These are phyloP conservation scores for Erebia aethiops DNA, from an alignment of 2,888 invertebrate species.

Conservation along the genomic window DNA sequence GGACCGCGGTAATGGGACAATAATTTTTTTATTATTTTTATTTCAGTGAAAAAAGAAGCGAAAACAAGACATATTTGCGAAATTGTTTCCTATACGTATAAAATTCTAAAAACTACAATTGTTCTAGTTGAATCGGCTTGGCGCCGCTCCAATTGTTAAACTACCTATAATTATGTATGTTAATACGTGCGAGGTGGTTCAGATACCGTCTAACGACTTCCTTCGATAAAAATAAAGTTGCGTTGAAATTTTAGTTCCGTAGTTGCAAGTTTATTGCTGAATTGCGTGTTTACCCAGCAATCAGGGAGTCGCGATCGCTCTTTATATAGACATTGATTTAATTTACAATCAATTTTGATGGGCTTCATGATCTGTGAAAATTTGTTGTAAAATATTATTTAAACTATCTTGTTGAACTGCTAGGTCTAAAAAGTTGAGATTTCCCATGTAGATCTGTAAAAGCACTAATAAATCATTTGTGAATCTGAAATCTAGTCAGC, in stretches of 20 bases:
- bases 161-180: conserved; percentile 82
- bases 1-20: no score
- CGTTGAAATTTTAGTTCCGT: conserved; percentile 82
- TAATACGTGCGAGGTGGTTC: conserved; percentile 78
- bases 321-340: conserved; percentile 81
- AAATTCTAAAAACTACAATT: conserved; percentile 73
- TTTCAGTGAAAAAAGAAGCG: no score
- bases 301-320: conserved; percentile 69
- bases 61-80: conserved; percentile 48
- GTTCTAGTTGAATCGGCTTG: conserved; percentile 70
- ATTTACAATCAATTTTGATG: conserved; percentile 71
- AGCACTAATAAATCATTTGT: no score
- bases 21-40: no score
- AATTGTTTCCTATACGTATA: conserved; percentile 65
- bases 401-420: neutral
- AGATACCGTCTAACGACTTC: conserved; percentile 82
- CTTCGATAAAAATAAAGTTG: conserved; percentile 82
- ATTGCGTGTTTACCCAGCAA: conserved; percentile 75
- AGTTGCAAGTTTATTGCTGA: conserved; percentile 77
- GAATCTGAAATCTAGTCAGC: no score
- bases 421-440: no score
- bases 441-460: no score
- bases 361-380: conserved; percentile 35
- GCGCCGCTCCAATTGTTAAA: conserved; percentile 75
- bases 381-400: conserved; percentile 6